Evolutionary conservation across 2,888 invertebrate genomes (phyloP), one percentile per base, ranked within the genome.

Genomic region (Pharmacophagus antenor): DNA sequence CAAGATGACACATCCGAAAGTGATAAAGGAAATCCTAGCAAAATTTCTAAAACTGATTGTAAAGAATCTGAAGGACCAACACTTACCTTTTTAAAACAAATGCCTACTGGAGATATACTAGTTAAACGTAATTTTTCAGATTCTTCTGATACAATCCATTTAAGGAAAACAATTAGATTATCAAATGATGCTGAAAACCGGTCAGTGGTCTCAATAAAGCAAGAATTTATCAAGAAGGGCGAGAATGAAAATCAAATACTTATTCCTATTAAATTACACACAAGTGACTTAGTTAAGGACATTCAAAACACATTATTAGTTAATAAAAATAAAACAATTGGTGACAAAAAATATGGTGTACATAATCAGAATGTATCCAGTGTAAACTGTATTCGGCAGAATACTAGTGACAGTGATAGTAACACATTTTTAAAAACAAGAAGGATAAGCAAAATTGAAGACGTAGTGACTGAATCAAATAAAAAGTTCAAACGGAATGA

Each of bases 1-100:
- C 91, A 91, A 63, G 93, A 93, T 63, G 92, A 92, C 55, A 87
- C 89, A 63, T 91, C 91, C 41, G 92, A 92, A 56, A 90, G 82
- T 61, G 91, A 88, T 57, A 87, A 86, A 65, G 77, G 81, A 49
- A 81, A 70, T 67, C 72, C 80, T 47, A 79, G 79, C 57, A 83
- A 83, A 73, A 64, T 72, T 57, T 71, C 70, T 41, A 84, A 83
- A 69, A 61, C 70, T 44, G 85, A 88, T 41, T 69, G 73, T 47
- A 85, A 85, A 66, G 82, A 83, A 23, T 63, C 79, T 18, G 89
- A 87, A 66, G 78, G 79, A 50, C 70, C 82, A 47, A 88, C 86
- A n/a, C 71, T 88, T 20, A 85, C 85, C 47, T 80, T 87, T 68
- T 76, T 88, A n/a, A 89, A 88, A 70, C 89, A 88, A 71, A 86